These are phyloP conservation scores for Clanis bilineata DNA, from an alignment of 2,888 invertebrate species.

Conservation along the genomic window DNA sequence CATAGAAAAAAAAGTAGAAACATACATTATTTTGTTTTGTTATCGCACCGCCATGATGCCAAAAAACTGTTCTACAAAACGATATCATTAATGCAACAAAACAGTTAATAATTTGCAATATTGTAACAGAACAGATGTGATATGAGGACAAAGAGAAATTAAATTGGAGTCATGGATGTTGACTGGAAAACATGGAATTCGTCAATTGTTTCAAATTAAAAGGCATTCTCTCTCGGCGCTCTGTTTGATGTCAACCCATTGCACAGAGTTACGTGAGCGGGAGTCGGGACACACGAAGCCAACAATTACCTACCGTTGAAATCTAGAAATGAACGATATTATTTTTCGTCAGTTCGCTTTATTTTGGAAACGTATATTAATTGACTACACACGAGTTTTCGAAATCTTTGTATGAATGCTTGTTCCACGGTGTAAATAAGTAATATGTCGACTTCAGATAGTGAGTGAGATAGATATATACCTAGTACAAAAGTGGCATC, in stretches of 20 bases:
- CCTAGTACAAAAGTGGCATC: too few species aligned
- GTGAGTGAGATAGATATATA: too few species aligned
- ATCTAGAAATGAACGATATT: slow-evolving; percentile 59
- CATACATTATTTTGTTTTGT: too few species aligned
- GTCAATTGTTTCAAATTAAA: slow-evolving; percentile 57
- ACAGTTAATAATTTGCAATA: background rate
- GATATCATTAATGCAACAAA: too few species aligned
- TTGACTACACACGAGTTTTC: slow-evolving; percentile 41
- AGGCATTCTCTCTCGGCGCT: slow-evolving; percentile 48
- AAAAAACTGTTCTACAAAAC: too few species aligned
- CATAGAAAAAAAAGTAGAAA: too few species aligned
- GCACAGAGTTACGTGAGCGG: slow-evolving; percentile 29
- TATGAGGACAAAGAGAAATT: slow-evolving; percentile 10
- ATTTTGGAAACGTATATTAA: slow-evolving; percentile 51
- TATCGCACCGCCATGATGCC: background rate
- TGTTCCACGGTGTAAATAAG: too few species aligned
- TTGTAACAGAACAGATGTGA: background rate
- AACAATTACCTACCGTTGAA: slow-evolving; percentile 53
- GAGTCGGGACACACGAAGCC: slow-evolving; percentile 41
- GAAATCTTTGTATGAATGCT: background rate
- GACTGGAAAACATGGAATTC: slow-evolving; percentile 34
- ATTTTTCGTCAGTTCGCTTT: slow-evolving; percentile 55
- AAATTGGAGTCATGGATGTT: slow-evolving; percentile 19
- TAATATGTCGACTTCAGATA: too few species aligned
- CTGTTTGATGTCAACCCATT: slow-evolving; percentile 53